Percentiles rank a stretch among this genome's conserved stretches.
These are phyloP conservation scores for Cettia cetti DNA, from an alignment of 2,113 vertebrate genomes.

Conservation along the genomic window DNA sequence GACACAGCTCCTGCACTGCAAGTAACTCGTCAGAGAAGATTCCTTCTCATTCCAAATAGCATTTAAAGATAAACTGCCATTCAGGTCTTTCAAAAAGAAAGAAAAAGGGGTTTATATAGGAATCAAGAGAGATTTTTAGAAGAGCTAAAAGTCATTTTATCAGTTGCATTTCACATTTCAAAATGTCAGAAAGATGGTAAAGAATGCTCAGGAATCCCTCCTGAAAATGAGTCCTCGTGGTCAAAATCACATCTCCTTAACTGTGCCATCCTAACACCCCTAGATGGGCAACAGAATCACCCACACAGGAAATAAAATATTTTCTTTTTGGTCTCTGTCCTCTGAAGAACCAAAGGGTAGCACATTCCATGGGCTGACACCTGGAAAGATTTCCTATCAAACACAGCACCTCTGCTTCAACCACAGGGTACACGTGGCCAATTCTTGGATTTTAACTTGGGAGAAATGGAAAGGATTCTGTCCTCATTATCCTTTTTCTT, in stretches of 20 bases:
- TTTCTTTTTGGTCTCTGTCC: background rate
- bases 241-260: background rate
- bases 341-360: background rate
- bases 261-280: background rate
- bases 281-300: background rate
- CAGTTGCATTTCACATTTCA: background rate
- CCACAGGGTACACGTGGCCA: background rate
- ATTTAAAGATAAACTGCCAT: slow-evolving; percentile 67
- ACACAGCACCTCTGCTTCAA: background rate
- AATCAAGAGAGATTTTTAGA: background rate
- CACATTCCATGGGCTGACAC: background rate
- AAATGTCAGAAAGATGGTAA: background rate
- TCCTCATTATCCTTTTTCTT: background rate
- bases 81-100: slow-evolving; percentile 44
- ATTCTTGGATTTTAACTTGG: background rate
- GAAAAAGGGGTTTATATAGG: slow-evolving; percentile 21
- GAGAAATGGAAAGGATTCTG: background rate
- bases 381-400: background rate
- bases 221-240: background rate
- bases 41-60: slow-evolving; percentile 73
- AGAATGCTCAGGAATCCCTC: background rate
- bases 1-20: slow-evolving; percentile 72
- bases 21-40: slow-evolving; percentile 71
- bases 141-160: background rate
- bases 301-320: background rate